A percentile compares a stretch with the other conserved stretches of the same genome.
phyloP scores from a whole-genome alignment of 2,113 vertebrate genomes.

The Rattus rattus region DNA sequence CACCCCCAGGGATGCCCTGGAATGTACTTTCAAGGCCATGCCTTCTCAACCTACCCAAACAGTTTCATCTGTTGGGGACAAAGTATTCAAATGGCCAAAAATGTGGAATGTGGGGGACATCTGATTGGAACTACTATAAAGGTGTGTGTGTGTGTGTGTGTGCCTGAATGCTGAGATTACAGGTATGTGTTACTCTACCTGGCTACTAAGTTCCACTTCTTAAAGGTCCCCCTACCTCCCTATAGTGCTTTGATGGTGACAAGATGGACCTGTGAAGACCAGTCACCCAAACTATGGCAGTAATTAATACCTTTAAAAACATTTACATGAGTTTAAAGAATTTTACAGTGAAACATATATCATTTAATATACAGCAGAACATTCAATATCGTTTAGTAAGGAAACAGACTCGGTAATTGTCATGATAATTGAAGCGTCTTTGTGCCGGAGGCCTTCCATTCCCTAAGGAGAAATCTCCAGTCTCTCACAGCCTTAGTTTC shows the following conservation, averaged over 20 bases:
- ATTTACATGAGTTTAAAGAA: not conserved
- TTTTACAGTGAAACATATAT: not conserved
- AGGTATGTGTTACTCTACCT: not conserved
- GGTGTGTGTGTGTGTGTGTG: not conserved
- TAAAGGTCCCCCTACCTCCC: not conserved
- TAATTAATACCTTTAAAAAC: not conserved
- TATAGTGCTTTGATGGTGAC: not conserved
- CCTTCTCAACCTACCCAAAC: not conserved
- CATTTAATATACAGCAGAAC: not conserved
- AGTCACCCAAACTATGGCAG: not conserved
- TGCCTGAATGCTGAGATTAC: not conserved
- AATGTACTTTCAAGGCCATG: not conserved
- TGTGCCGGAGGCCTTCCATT: not conserved
- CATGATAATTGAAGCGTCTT: not conserved
- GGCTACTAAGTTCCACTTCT: not conserved
- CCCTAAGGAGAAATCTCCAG: not conserved
- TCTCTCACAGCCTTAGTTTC: not conserved
- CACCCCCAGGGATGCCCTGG: not conserved
- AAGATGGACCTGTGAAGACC: not conserved
- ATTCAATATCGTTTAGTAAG: not conserved
- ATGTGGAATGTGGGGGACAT: not conserved
- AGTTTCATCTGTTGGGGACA: not conserved
- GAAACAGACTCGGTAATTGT: not conserved
- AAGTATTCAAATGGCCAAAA: not conserved
- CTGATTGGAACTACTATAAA: not conserved